phyloP scores from a whole-genome alignment of 2,888 invertebrate genomes.

The Idaea dimidiata region DNA sequence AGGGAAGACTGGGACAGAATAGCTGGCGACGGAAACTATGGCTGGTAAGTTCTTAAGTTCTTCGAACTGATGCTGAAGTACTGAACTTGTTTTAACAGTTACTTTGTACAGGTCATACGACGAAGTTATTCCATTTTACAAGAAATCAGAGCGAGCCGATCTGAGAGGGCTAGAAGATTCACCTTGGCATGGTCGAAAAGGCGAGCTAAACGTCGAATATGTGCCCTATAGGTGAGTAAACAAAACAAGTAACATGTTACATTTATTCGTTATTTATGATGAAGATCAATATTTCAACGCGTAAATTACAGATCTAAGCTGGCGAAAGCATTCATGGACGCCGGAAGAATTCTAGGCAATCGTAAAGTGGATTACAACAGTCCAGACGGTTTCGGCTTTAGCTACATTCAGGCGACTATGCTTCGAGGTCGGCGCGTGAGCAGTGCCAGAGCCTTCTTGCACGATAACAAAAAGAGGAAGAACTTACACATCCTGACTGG shows the following conservation, averaged over 20 bases:
- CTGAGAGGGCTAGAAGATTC: slow-evolving; percentile 69
- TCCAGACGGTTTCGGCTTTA: slow-evolving; percentile 82
- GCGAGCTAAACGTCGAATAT: slow-evolving; percentile 83
- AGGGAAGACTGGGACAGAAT: slow-evolving; percentile 84
- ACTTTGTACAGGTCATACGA: slow-evolving; percentile 74
- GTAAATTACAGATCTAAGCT: slow-evolving; percentile 68
- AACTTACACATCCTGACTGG: slow-evolving; percentile 81
- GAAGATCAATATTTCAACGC: not conserved
- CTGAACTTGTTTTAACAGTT: not conserved
- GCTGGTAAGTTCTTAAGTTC: slow-evolving; percentile 72
- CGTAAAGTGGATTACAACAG: slow-evolving; percentile 86
- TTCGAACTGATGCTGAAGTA: not conserved
- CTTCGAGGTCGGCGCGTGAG: slow-evolving; percentile 74
- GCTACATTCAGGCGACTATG: slow-evolving; percentile 69
- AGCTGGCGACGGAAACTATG: slow-evolving; percentile 82
- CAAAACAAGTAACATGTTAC: not conserved
- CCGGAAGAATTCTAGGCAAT: slow-evolving; percentile 83
- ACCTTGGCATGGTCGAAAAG: slow-evolving; percentile 81
- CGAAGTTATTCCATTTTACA: slow-evolving; percentile 81
- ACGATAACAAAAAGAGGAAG: slow-evolving; percentile 70
- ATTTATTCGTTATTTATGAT: not conserved
- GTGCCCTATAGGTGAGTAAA: slow-evolving; percentile 73
- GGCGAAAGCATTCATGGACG: slow-evolving; percentile 84
- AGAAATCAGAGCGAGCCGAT: slow-evolving; percentile 81
- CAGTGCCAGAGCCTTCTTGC: slow-evolving; percentile 81